Evolutionary conservation across 2,797 vertebrate genomes (phyloP), one percentile per base, ranked within the genome.

Genomic region (Lithobates pipiens): DNA sequence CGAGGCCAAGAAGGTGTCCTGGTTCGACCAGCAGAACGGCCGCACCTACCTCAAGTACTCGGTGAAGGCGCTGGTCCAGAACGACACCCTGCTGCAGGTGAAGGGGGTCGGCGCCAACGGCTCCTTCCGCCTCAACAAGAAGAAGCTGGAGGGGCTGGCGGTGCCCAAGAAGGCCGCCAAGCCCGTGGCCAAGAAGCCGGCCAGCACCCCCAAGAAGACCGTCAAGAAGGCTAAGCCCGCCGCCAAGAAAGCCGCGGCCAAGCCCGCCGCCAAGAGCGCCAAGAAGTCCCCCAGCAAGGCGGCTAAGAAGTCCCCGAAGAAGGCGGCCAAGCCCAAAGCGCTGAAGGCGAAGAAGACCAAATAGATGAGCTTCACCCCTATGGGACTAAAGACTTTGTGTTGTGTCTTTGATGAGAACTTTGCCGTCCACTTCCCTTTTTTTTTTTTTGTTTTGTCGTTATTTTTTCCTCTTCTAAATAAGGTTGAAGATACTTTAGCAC

Each of bases 1-100:
- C 0, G 95, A 96, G 88, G 95, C 96, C 84, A 95, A 94, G 88
- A 96, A 95, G 81, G 94, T 94, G 88, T 89, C 92, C 74, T 97
- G 96, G 96, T 97, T 97, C 88, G 95, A 97, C 88, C 95, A 96
- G 92, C 95, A 95, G 90, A 95, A 96, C 81, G 96, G 96, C 3
- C 94, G 96, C 88, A 96, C 94, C 89, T 97, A 96, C 89, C 90
- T 96, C 85, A 95, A 96, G 46, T 96, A 96, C 84, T 96, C 95
- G 16, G 94, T 97, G 88, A 95, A 94, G 88, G 96, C 96, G 0
- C 90, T 97, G 90, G 94, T 97, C 86, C 94, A 95, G 88, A 97
- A 97, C 88, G 95, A 96, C 86, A 96, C 96, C 1, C 92, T 96
- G 39, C 93, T 96, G 54, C 96, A 96, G 89, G 95, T 96, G 85